phyloP scores from a whole-genome alignment of 2,797 vertebrate genomes.

The Glyptemys insculpta region DNA sequence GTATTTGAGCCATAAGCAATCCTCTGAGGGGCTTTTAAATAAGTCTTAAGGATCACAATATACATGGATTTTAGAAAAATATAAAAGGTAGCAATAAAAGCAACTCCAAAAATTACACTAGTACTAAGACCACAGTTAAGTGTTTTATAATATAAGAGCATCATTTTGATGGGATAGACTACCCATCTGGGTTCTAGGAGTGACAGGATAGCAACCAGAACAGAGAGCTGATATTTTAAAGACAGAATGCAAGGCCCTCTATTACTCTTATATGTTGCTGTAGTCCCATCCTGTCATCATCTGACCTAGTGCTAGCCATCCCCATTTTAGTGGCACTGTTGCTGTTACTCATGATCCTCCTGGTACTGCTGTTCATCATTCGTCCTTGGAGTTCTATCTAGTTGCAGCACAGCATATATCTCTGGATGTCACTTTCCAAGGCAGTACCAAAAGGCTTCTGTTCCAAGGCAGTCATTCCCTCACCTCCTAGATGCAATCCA shows the following conservation, averaged over 20 bases:
- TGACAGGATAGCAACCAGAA: accelerated
- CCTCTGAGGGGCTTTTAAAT: slow-evolving; percentile 32
- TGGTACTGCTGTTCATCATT: background rate
- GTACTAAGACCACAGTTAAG: background rate
- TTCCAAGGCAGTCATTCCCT: background rate
- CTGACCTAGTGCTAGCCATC: background rate
- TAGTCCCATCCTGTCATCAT: background rate
- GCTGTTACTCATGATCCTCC: background rate
- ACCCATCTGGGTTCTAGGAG: background rate
- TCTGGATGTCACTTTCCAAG: background rate
- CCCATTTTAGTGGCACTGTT: background rate
- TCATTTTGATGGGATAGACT: background rate
- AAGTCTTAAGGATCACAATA: background rate
- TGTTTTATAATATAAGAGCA: background rate
- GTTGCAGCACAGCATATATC: background rate
- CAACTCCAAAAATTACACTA: background rate
- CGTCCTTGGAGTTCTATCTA: background rate
- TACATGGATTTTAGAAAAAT: background rate
- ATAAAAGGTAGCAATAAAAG: slow-evolving; percentile 47
- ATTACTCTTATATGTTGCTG: background rate
- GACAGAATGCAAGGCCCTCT: background rate
- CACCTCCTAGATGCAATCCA: background rate
- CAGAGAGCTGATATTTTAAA: background rate
- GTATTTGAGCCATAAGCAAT: slow-evolving; percentile 30
- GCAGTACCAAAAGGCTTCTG: background rate